Evolutionary conservation across 2,797 vertebrate species (phyloP).

Genomic region (Premnoplex brunnescens): DNA sequence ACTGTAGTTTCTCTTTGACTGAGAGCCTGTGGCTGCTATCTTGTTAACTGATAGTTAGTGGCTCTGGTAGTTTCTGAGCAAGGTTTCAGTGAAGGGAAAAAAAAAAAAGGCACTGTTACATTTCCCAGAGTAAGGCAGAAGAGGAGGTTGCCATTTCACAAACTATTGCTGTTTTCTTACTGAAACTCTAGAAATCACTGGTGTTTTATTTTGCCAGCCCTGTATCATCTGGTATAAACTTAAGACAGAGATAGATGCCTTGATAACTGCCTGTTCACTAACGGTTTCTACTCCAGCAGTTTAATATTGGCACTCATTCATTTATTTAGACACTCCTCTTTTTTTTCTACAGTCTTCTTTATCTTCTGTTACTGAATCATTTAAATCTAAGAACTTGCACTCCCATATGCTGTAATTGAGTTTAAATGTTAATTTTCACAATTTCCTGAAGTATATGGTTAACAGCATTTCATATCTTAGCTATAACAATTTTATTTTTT

Average conservation of each 20-base stretch:
- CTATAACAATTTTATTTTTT: neutral
- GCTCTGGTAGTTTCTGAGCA: neutral
- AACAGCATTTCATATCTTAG: neutral
- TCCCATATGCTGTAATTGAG: neutral
- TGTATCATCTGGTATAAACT: neutral
- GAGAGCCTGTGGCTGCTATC: neutral
- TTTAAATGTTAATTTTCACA: constrained; percentile 51
- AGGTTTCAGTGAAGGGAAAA: neutral
- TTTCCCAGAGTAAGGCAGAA: neutral
- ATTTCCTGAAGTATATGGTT: neutral
- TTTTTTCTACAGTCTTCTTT: neutral
- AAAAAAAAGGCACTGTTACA: neutral
- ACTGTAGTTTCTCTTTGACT: neutral
- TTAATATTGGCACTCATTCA: neutral
- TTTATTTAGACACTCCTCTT: neutral
- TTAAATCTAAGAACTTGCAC: neutral
- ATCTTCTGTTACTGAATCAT: neutral
- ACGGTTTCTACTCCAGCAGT: neutral
- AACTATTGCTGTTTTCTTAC: neutral
- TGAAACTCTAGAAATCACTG: neutral
- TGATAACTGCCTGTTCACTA: neutral
- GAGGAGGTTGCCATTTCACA: neutral
- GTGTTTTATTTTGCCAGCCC: neutral
- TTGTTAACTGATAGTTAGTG: neutral
- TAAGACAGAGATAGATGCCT: neutral